Conservation (phyloP, 2,888 invertebrate species). For the Catocala nupta region DNA sequence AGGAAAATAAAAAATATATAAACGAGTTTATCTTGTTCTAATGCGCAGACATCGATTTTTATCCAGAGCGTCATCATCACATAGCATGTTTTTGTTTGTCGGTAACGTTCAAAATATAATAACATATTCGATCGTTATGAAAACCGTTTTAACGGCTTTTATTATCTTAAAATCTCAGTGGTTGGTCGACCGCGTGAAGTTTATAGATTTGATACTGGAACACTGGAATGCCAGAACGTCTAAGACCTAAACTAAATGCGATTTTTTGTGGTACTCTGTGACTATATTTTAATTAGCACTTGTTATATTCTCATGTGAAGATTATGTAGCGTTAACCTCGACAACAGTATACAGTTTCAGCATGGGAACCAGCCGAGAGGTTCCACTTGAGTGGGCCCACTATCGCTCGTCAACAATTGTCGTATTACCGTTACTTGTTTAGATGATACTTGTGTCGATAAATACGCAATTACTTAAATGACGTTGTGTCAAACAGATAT, state of each 20-base stretch:
- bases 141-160: not conserved
- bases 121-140: not conserved
- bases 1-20: not conserved
- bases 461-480: conserved; percentile 34
- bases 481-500: conserved; percentile 10
- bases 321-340: conserved; percentile 45
- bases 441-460: conserved; percentile 32
- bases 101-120: not conserved
- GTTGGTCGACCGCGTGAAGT: not conserved
- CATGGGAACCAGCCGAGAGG: conserved; percentile 67
- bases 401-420: conserved; percentile 56
- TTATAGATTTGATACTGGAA: not conserved
- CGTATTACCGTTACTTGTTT: conserved; percentile 61
- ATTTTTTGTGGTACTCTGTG: conserved; percentile 7
- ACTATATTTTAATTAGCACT: conserved; percentile 6
- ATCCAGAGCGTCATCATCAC: not conserved
- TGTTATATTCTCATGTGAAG: conserved; percentile 38
- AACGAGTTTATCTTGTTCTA: not conserved
- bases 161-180: no score
- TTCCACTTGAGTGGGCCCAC: conserved; percentile 63
- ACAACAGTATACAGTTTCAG: conserved; percentile 71
- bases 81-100: not conserved
- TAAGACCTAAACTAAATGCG: no score
- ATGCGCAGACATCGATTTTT: not conserved
- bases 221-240: no score